Evolutionary conservation across 2,888 invertebrate species (phyloP), one percentile per base, ranked within the genome.

Genomic region (Limnephilus lunatus): DNA sequence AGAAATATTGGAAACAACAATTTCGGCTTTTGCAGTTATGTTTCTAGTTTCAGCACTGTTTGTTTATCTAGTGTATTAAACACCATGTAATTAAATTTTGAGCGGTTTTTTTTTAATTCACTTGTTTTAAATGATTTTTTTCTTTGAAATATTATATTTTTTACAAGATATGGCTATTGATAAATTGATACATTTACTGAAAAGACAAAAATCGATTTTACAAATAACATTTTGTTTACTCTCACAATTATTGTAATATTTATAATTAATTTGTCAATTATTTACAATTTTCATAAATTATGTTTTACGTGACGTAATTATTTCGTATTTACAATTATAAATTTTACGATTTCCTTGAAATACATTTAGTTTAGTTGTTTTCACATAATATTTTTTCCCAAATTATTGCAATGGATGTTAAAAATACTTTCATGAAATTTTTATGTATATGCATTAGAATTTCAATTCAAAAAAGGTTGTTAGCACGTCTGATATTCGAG

Each of bases 281-380:
- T 86, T 44, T 86, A 86, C 86, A 86, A 30, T 44, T 83, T 85
- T 86, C 30, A 86, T 86, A 86, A 86, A 44, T 86, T 44, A 86
- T 86, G 85, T 86, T 39, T 86, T 86, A n/a, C 44, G 30, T 86
- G 25, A 86, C 44, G n/a, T 85, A 85, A n/a, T 39, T 86, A 68
- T n/a, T 68, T n/a, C 9, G 86, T 86, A 86, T 86, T 48, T 86
- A 86, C 86, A 86, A 44, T 44, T 68, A 68, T 68, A 68, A 68
- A 25, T 86, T 86, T 44, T 86, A 44, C 25, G 19, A 25, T 86
- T 85, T 85, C 35, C 86, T 44, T 44, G n/a, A 86, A 44, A 86
- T 44, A 44, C n/a, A 44, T 86, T 86, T 86, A 39, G 9, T 44
- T 86, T 86, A 31, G 68, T 3, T 68, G 25, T 68, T 68, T 68